A percentile compares a stretch with the other conserved stretches of the same genome.
These are phyloP conservation scores for Pogonognathellus flavescens DNA, from an alignment of 1,140 invertebrate genomes.

Conservation along the genomic window DNA sequence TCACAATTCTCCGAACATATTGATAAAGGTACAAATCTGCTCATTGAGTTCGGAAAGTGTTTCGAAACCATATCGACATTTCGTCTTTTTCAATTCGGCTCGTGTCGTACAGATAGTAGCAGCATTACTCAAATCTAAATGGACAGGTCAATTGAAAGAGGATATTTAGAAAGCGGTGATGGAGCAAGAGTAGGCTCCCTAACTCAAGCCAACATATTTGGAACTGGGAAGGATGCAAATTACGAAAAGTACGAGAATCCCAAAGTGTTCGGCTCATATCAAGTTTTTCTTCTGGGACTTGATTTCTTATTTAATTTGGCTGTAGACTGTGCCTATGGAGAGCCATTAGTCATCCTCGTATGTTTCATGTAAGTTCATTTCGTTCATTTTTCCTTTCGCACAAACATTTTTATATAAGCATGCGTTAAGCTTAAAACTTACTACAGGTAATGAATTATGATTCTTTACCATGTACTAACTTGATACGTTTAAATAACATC, in stretches of 20 bases:
- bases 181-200: background rate
- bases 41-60: constrained; percentile 37
- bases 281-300: constrained; percentile 46
- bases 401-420: background rate
- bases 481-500: background rate
- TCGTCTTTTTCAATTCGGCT: background rate
- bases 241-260: constrained; percentile 51
- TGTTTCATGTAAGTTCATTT: constrained; percentile 55
- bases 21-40: constrained; percentile 21
- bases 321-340: constrained; percentile 50
- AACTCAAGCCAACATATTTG: background rate
- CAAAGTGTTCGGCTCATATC: constrained; percentile 42
- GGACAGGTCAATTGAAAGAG: background rate
- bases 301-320: constrained; percentile 57
- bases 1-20: constrained; percentile 28
- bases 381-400: background rate
- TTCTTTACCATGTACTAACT: no score
- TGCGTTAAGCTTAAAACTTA: no score
- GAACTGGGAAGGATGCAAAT: constrained; percentile 18
- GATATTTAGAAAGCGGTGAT: constrained; percentile 13
- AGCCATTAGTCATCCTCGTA: constrained; percentile 56
- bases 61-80: constrained; percentile 16
- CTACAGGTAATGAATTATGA: no score
- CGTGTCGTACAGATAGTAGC: background rate
- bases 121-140: background rate